These are phyloP conservation scores for Crotalus helleri DNA, from an alignment of 2,113 vertebrate genomes.

Conservation along the genomic window DNA sequence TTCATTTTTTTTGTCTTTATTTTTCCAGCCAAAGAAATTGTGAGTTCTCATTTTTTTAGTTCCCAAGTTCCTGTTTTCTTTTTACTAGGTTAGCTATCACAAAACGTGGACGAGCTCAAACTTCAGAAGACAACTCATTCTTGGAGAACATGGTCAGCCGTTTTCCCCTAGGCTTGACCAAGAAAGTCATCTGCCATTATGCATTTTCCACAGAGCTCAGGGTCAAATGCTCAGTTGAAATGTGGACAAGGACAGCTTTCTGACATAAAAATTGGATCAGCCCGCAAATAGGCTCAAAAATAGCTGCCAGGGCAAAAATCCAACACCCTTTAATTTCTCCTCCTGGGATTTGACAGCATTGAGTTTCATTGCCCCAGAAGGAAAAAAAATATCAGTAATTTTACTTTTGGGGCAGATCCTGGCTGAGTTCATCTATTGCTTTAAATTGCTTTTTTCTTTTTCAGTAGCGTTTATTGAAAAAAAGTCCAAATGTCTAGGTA, in stretches of 20 bases:
- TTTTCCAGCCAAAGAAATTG: neutral
- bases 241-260: neutral
- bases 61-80: neutral
- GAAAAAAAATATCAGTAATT: too few relatives aligned
- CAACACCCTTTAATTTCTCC: neutral
- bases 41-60: neutral
- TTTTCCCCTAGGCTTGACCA: neutral
- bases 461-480: neutral
- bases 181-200: neutral
- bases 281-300: neutral
- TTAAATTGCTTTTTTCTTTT: neutral
- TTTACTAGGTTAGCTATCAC: neutral
- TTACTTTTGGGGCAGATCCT: neutral
- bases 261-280: neutral
- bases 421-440: neutral
- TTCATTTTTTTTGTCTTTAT: neutral
- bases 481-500: neutral
- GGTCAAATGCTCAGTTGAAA: neutral
- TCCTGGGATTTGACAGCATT: neutral
- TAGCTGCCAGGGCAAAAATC: neutral
- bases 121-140: neutral
- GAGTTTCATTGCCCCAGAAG: too few relatives aligned
- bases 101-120: neutral
- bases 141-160: neutral
- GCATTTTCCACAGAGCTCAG: neutral